phyloP scores from a whole-genome alignment of 1,140 invertebrate genomes.

The Sarcophaga bullata region DNA sequence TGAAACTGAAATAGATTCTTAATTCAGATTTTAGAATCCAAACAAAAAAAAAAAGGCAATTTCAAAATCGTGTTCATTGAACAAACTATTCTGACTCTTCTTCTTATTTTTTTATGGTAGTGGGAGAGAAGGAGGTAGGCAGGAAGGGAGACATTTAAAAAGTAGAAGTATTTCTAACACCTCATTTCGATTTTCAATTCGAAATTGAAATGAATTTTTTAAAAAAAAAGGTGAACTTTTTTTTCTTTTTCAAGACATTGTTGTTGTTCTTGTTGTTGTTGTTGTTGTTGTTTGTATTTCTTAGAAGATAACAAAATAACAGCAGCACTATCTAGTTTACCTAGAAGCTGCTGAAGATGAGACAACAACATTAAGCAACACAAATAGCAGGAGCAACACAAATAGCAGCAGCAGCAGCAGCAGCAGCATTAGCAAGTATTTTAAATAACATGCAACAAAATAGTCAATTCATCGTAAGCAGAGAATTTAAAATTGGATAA shows the following conservation, averaged over 20 bases:
- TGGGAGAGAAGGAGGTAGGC: too few relatives aligned
- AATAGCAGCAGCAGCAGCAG: neutral
- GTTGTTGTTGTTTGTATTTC: neutral
- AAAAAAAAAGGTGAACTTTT: neutral
- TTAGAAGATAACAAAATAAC: neutral
- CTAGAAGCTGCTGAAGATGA: neutral
- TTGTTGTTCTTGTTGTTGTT: neutral
- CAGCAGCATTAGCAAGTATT: too few relatives aligned
- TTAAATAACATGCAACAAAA: too few relatives aligned
- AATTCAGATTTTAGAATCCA: neutral
- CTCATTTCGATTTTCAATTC: neutral
- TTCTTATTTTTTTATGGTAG: too few relatives aligned
- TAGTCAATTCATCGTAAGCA: too few relatives aligned
- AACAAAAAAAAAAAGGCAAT: neutral
- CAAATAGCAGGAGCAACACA: neutral
- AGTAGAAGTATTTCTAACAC: neutral
- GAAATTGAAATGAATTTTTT: neutral
- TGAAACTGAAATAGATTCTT: neutral
- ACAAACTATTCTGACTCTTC: too few relatives aligned
- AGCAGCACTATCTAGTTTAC: neutral
- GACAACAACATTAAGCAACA: neutral
- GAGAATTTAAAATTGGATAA: too few relatives aligned
- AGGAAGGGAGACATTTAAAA: too few relatives aligned
- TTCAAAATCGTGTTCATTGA: constrained; percentile 4
- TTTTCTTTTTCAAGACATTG: neutral